Base-by-base conservation (phyloP, 2,113 vertebrate species). In the Sakesphorus luctuosus region DNA sequence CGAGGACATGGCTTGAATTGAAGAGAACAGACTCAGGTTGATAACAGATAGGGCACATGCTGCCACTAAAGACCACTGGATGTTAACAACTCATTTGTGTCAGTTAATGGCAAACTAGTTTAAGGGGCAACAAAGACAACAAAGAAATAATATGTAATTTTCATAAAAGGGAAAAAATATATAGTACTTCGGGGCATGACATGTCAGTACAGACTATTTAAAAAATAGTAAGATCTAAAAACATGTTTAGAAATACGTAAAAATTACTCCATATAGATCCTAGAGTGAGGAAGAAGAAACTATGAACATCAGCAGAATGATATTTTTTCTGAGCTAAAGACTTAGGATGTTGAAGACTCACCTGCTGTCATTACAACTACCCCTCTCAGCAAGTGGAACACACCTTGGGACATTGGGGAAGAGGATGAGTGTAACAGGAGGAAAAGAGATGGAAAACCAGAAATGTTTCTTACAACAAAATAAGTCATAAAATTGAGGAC, bases 31-130 rank as follows among this genome's bases (percentile, higher is more conserved):
- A 8, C 8, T 28, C 1, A 1, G 18, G 23, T 0, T 31, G 21
- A 24, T 49, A 26, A n/a, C 66, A 58, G 3, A 17, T 2, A 52
- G 8, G 10, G 3, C 3, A 62, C 6, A 10, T 0, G 0, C 7
- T 71, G 18, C 4, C 18, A 13, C 20, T 52, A 26, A 43, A 58
- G 11, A 46, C 6, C 9, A 19, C 4, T 1, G 4, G 24, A 21
- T 62, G 24, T 44, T 46, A 47, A 43, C 2, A 58, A 29, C 6
- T 58, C 38, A 11, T 17, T 8, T 3, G 7, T 33, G 3, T 29
- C 6, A 35, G 4, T 28, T 71, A 53, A 52, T 38, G 6, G 33
- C 25, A 82, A 69, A 33, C 1, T 72, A 49, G 6, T 59, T 46
- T 50, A 58, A 62, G 15, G 0, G 3, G 7, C 38, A 69, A 36